These are phyloP conservation scores for Sinocyclocheilus rhinocerous DNA, from an alignment of 2,113 vertebrate genomes.

Conservation along the genomic window DNA sequence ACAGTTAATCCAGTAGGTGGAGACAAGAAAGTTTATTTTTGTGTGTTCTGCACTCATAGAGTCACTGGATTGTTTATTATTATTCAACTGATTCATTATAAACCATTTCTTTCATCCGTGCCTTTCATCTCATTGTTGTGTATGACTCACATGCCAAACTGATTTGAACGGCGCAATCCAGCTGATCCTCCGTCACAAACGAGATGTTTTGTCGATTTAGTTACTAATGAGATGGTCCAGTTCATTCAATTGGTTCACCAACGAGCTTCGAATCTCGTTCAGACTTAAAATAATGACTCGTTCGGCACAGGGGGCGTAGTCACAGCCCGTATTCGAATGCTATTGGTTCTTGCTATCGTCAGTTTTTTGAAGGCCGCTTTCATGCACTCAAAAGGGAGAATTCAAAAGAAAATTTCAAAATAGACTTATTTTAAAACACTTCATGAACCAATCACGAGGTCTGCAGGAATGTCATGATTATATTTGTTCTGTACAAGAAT, in stretches of 20 bases:
- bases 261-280: neutral
- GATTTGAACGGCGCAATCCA: neutral
- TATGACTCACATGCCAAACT: neutral
- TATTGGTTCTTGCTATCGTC: neutral
- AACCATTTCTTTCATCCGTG: too few relatives aligned
- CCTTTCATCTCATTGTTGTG: neutral
- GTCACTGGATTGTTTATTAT: neutral
- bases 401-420: neutral
- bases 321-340: neutral
- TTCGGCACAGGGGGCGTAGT: neutral
- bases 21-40: neutral
- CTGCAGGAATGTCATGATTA: neutral
- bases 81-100: neutral
- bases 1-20: neutral
- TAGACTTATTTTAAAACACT: neutral
- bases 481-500: neutral
- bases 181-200: neutral
- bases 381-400: neutral
- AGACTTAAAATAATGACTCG: neutral
- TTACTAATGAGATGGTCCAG: neutral
- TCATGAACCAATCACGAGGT: neutral
- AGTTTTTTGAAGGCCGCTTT: neutral
- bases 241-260: neutral
- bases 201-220: too few relatives aligned
- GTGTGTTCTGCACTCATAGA: neutral